Conservation (phyloP, 1,140 invertebrate genomes). For the Neuroterus valhalla region DNA sequence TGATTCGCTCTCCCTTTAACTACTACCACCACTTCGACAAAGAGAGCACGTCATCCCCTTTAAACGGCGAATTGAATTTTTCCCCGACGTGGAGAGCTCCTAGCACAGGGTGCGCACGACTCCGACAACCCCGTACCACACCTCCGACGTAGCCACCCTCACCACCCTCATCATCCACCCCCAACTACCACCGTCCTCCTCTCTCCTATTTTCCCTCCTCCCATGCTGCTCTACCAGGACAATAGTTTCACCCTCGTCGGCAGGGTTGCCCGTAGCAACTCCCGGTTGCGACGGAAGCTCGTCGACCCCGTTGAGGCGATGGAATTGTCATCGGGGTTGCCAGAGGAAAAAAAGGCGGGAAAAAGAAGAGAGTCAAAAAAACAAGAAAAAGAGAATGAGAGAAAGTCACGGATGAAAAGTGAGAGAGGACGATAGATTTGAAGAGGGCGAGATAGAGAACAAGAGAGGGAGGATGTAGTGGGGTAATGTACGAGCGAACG, state of each 20-base stretch:
- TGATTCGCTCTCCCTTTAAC: constrained; percentile 41
- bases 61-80: constrained; percentile 74
- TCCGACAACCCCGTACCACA: constrained; percentile 45
- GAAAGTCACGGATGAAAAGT: constrained; percentile 31
- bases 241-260: constrained; percentile 63
- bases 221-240: constrained; percentile 58
- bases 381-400: constrained; percentile 44
- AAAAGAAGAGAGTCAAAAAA: constrained; percentile 43
- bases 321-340: constrained; percentile 64
- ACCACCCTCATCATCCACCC: constrained; percentile 40
- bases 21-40: constrained; percentile 50
- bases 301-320: constrained; percentile 57
- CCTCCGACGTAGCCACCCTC: constrained; percentile 25
- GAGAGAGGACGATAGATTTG: constrained; percentile 32
- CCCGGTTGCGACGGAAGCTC: constrained; percentile 53
- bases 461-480: constrained; percentile 41
- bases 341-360: constrained; percentile 50
- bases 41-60: constrained; percentile 68
- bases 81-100: constrained; percentile 64
- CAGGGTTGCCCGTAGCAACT: constrained; percentile 72
- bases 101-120: constrained; percentile 64
- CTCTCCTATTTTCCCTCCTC: constrained; percentile 31
- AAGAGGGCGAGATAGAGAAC: constrained; percentile 30
- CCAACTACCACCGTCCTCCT: constrained; percentile 38
- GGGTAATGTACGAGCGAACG: constrained; percentile 50